A percentile compares a stretch with the other conserved stretches of the same genome.
phyloP scores from a whole-genome alignment of 2,888 invertebrate genomes.

The Shargacucullia verbasci region DNA sequence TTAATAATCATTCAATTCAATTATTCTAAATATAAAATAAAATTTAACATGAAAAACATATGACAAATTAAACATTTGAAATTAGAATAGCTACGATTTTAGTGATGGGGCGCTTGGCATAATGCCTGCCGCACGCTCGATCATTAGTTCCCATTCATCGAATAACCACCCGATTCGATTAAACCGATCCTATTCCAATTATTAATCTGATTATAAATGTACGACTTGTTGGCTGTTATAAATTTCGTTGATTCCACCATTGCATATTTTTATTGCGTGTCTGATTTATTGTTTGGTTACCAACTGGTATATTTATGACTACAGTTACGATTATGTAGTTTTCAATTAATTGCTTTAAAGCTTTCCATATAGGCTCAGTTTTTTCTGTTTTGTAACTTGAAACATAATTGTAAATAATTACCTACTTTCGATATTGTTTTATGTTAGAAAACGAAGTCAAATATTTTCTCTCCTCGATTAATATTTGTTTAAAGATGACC shows the following conservation, averaged over 20 bases:
- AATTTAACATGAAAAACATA: constrained; percentile 11
- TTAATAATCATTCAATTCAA: no score
- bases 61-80: constrained; percentile 23
- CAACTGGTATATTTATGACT: constrained; percentile 76
- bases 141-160: constrained; percentile 77
- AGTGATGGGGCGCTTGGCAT: constrained; percentile 60
- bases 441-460: constrained; percentile 20
- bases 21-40: not conserved
- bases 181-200: constrained; percentile 68
- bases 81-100: constrained; percentile 27
- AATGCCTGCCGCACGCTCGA: constrained; percentile 63
- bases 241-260: constrained; percentile 73
- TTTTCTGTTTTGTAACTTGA: no score
- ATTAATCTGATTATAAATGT: constrained; percentile 81
- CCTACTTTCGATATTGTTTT: constrained; percentile 7
- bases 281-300: constrained; percentile 82
- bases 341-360: constrained; percentile 41
- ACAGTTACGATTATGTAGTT: constrained; percentile 70
- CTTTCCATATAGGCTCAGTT: constrained; percentile 4
- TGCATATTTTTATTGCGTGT: constrained; percentile 61
- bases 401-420: not conserved
- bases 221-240: constrained; percentile 86
- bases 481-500: constrained; percentile 49
- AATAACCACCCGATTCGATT: constrained; percentile 64
- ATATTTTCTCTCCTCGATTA: constrained; percentile 24